Percentiles rank a stretch among this genome's conserved stretches.
These are phyloP conservation scores for Antennarius maculatus DNA, from an alignment of 2,797 vertebrate species.

Conservation along the genomic window DNA sequence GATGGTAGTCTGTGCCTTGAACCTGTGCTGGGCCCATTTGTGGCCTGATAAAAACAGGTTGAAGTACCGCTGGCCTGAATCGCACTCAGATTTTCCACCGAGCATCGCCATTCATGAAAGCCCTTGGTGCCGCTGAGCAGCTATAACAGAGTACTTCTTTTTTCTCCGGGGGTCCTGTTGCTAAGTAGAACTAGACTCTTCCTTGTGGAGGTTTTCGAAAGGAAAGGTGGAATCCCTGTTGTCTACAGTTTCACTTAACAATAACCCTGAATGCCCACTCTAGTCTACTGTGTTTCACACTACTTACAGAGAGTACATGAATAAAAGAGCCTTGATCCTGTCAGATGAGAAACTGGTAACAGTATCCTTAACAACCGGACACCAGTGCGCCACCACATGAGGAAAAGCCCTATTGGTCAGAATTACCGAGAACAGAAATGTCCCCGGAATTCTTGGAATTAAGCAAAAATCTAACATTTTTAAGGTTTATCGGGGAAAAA, in stretches of 20 bases:
- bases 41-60: slow-evolving; percentile 45
- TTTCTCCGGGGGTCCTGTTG: slow-evolving; percentile 41
- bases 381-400: not conserved
- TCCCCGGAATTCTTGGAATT: not conserved
- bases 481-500: too few relatives aligned
- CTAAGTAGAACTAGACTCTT: slow-evolving; percentile 50
- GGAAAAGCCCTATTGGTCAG: slow-evolving; percentile 2
- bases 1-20: slow-evolving; percentile 29
- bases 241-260: slow-evolving; percentile 67
- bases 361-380: slow-evolving; percentile 45
- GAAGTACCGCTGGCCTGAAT: slow-evolving; percentile 43
- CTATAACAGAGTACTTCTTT: slow-evolving; percentile 51
- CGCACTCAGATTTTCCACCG: slow-evolving; percentile 43
- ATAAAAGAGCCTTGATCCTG: slow-evolving; percentile 38
- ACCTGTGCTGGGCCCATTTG: slow-evolving; percentile 31
- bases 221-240: slow-evolving; percentile 34
- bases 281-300: slow-evolving; percentile 59
- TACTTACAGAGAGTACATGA: slow-evolving; percentile 54
- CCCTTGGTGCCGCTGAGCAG: slow-evolving; percentile 49
- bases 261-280: slow-evolving; percentile 51
- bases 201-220: slow-evolving; percentile 37
- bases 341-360: slow-evolving; percentile 50
- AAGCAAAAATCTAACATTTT: too few relatives aligned
- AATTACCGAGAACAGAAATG: slow-evolving; percentile 8
- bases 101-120: slow-evolving; percentile 49